Percentiles rank a stretch among this genome's conserved stretches.
Conservation (phyloP, 2,113 vertebrate genomes). For the Myrmecophaga tridactyla region DNA sequence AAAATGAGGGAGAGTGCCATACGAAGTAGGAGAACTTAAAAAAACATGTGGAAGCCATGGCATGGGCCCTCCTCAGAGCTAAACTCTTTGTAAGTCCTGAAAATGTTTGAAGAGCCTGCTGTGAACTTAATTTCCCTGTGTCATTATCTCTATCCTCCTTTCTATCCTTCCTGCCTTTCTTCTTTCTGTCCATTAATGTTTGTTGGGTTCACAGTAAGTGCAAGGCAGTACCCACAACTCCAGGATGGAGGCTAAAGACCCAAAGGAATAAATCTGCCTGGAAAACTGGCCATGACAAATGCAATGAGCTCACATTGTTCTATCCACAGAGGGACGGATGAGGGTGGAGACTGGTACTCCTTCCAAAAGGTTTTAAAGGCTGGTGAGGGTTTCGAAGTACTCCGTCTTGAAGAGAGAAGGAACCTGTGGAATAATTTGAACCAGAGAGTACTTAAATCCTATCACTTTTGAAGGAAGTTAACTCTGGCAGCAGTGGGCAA, state of each 20-base stretch:
- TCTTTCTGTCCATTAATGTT: too few relatives aligned
- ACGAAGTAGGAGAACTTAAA: accelerated
- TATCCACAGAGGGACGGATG: background rate
- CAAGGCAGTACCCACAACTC: accelerated
- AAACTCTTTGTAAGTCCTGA: background rate
- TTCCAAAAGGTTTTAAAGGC: background rate
- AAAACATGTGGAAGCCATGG: background rate
- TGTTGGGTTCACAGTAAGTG: too few relatives aligned
- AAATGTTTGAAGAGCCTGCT: background rate
- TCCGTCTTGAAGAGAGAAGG: accelerated
- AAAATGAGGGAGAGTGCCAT: background rate
- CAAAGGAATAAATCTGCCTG: background rate
- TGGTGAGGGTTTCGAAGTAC: background rate
- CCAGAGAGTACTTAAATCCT: accelerated
- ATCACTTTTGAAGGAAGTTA: background rate
- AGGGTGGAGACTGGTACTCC: background rate
- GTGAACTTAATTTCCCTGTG: accelerated
- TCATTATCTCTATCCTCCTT: accelerated
- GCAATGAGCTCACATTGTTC: accelerated
- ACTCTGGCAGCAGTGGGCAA: too few relatives aligned
- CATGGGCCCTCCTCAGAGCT: background rate
- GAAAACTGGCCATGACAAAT: accelerated
- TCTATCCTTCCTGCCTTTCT: background rate
- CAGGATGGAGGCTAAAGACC: accelerated
- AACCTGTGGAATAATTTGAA: accelerated